Evolutionary conservation across 2,113 vertebrate genomes (phyloP).

Genomic region (Carassius carassius): DNA sequence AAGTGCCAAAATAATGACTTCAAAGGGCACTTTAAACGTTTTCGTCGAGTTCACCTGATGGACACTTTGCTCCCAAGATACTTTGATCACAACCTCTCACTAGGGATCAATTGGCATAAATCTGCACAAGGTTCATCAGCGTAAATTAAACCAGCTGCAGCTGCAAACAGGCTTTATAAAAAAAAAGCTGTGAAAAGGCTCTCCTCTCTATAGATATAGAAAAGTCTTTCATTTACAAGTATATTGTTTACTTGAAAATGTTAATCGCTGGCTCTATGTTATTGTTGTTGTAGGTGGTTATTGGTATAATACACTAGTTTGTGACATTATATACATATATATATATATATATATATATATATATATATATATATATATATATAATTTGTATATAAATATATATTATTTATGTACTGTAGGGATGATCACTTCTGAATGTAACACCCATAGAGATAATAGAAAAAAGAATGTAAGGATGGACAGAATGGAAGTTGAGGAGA

Average conservation of each 20-base stretch:
- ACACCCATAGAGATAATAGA: neutral
- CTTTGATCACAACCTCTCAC: slow-evolving; percentile 16
- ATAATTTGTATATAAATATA: neutral
- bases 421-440: neutral
- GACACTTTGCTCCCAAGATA: neutral
- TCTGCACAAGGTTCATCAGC: neutral
- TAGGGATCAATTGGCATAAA: slow-evolving; percentile 10
- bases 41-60: slow-evolving; percentile 1
- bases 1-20: neutral
- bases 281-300: neutral
- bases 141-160: neutral
- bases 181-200: slow-evolving; percentile 7
- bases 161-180: neutral
- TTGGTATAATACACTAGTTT: neutral
- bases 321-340: neutral
- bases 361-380: too few species aligned
- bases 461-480: neutral
- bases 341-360: too few species aligned
- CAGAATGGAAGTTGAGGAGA: neutral
- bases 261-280: neutral
- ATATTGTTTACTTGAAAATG: neutral
- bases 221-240: neutral
- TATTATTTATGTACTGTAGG: neutral
- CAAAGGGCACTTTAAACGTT: neutral
- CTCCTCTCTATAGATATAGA: neutral